phyloP scores from a whole-genome alignment of 2,888 invertebrate genomes.

The Gari tellinella region DNA sequence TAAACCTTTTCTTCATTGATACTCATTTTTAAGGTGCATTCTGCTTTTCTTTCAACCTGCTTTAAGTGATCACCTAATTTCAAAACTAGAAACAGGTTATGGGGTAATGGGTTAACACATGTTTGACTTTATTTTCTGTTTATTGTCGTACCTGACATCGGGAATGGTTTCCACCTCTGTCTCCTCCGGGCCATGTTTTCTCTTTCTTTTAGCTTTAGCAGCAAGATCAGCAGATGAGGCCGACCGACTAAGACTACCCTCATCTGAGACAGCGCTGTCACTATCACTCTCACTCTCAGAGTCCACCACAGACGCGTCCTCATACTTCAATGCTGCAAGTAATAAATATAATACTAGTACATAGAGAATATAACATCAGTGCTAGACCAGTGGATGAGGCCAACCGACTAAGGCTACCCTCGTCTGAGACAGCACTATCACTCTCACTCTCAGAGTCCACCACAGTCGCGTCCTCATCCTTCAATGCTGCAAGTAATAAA shows the following conservation, averaged over 20 bases:
- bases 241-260: constrained; percentile 23
- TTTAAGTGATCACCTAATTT: too few species aligned
- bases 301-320: constrained; percentile 63
- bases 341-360: too few species aligned
- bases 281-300: constrained; percentile 64
- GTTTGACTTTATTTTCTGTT: too few species aligned
- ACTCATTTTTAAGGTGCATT: too few species aligned
- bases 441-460: constrained; percentile 68
- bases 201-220: constrained; percentile 9
- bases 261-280: constrained; percentile 54
- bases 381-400: constrained; percentile 21
- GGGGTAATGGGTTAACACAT: too few species aligned
- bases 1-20: too few species aligned
- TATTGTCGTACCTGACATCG: constrained; percentile 33
- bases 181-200: constrained; percentile 14
- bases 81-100: too few species aligned
- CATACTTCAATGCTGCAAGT: constrained; percentile 21
- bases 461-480: constrained; percentile 59
- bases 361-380: too few species aligned
- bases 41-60: too few species aligned
- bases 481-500: background rate
- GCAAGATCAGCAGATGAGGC: constrained; percentile 15
- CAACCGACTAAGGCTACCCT: constrained; percentile 22
- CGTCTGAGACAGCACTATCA: constrained; percentile 56
- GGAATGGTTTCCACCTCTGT: constrained; percentile 22